A percentile compares a stretch with the other conserved stretches of the same genome.
These are phyloP conservation scores for Dendrolimus kikuchii DNA, from an alignment of 1,140 invertebrate genomes.

Conservation along the genomic window DNA sequence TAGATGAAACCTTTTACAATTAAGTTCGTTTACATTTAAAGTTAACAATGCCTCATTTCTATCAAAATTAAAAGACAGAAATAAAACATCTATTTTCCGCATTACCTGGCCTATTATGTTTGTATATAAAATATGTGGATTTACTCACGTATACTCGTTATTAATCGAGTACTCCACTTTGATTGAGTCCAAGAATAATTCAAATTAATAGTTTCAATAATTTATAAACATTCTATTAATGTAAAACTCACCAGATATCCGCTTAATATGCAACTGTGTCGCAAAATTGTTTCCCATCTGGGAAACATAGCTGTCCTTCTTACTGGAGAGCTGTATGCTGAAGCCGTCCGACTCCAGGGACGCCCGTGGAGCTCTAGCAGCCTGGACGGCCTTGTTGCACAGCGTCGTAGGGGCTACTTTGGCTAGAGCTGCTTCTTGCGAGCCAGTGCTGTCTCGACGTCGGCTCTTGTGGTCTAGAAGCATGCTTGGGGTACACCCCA, in stretches of 20 bases:
- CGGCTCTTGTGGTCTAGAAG: slow-evolving; percentile 67
- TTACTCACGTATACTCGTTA: too few species aligned
- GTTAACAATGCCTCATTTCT: too few species aligned
- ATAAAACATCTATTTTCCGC: too few species aligned
- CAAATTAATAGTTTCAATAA: too few species aligned
- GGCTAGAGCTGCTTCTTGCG: slow-evolving; percentile 54
- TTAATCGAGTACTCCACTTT: too few species aligned
- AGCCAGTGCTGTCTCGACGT: slow-evolving; percentile 61
- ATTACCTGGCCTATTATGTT: too few species aligned
- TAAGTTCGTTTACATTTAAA: too few species aligned
- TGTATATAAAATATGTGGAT: too few species aligned
- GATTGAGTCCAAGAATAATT: too few species aligned
- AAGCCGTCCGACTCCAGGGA: slow-evolving; percentile 64
- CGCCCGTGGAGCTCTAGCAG: slow-evolving; percentile 52
- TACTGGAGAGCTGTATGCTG: slow-evolving; percentile 61
- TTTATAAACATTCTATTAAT: background rate
- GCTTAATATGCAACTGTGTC: slow-evolving; percentile 68
- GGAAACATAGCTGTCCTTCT: slow-evolving; percentile 66
- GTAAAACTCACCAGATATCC: slow-evolving; percentile 62
- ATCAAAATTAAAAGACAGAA: too few species aligned
- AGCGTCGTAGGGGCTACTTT: slow-evolving; percentile 53
- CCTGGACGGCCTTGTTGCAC: slow-evolving; percentile 57
- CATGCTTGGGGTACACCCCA: slow-evolving; percentile 71
- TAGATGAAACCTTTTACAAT: too few species aligned
- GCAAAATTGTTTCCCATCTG: slow-evolving; percentile 71